A percentile compares a stretch with the other conserved stretches of the same genome.
Evolutionary conservation across 2,797 vertebrate genomes (phyloP).

Genomic region (Alouatta caraya): DNA sequence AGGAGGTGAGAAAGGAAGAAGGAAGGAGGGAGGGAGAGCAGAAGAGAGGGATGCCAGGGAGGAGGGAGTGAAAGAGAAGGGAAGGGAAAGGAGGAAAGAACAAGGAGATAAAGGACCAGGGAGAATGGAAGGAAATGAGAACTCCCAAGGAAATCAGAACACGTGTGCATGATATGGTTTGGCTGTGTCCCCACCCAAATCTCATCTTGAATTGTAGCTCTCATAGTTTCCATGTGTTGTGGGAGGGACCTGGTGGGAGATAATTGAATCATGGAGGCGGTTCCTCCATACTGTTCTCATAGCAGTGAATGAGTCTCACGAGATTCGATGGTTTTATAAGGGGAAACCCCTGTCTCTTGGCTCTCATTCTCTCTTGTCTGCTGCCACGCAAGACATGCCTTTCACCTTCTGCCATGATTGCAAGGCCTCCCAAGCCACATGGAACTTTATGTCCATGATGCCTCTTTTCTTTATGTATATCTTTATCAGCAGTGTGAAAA

Average conservation of each 20-base stretch:
- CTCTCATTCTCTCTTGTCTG: not conserved
- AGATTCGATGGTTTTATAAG: not conserved
- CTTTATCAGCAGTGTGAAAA: not conserved
- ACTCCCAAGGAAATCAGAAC: too few species aligned
- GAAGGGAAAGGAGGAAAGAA: not conserved
- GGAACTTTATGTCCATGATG: not conserved
- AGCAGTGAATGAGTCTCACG: not conserved
- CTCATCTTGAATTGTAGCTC: not conserved
- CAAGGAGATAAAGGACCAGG: too few species aligned
- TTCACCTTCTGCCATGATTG: not conserved
- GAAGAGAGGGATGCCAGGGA: not conserved
- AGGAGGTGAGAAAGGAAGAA: not conserved
- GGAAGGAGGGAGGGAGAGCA: not conserved
- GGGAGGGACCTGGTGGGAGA: not conserved
- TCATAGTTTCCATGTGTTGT: not conserved
- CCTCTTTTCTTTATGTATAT: not conserved
- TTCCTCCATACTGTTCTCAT: not conserved
- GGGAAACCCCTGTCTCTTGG: not conserved
- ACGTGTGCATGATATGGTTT: fast-evolving
- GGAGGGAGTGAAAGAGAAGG: too few species aligned
- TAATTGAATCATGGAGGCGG: not conserved
- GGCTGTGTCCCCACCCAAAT: not conserved
- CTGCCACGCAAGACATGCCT: not conserved
- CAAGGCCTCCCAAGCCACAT: not conserved
- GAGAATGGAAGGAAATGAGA: not conserved